Conservation (phyloP, 2,888 invertebrate species). For the Andrena fulva region DNA sequence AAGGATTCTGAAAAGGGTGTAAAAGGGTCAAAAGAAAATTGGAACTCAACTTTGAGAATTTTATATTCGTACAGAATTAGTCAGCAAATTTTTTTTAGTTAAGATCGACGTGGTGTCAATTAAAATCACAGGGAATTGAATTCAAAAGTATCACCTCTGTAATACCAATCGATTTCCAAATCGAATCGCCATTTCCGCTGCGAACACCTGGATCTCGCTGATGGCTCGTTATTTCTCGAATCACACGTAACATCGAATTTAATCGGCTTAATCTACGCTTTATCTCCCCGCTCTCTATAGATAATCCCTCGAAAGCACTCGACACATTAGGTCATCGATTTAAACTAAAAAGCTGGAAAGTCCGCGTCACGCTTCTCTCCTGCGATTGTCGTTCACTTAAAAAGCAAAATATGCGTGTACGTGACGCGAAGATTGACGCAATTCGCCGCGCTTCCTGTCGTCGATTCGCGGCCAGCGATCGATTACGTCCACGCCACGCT, state of each 20-base stretch:
- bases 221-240: too few species aligned
- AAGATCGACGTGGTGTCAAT: neutral
- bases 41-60: too few species aligned
- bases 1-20: too few species aligned
- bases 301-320: neutral
- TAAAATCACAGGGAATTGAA: too few species aligned
- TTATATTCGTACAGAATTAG: too few species aligned
- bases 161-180: too few species aligned
- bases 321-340: neutral
- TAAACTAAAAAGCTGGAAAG: too few species aligned
- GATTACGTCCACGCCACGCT: constrained; percentile 1
- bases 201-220: too few species aligned
- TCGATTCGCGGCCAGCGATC: neutral
- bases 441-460: constrained; percentile 1
- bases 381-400: too few species aligned
- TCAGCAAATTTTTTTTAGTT: neutral
- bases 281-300: neutral
- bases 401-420: neutral
- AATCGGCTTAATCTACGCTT: neutral
- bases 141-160: too few species aligned
- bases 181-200: too few species aligned
- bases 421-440: neutral
- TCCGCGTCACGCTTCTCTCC: neutral
- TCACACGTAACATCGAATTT: neutral
- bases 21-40: too few species aligned